These are phyloP conservation scores for Lipotes vexillifer DNA, from an alignment of 2,113 vertebrate genomes.

Conservation along the genomic window DNA sequence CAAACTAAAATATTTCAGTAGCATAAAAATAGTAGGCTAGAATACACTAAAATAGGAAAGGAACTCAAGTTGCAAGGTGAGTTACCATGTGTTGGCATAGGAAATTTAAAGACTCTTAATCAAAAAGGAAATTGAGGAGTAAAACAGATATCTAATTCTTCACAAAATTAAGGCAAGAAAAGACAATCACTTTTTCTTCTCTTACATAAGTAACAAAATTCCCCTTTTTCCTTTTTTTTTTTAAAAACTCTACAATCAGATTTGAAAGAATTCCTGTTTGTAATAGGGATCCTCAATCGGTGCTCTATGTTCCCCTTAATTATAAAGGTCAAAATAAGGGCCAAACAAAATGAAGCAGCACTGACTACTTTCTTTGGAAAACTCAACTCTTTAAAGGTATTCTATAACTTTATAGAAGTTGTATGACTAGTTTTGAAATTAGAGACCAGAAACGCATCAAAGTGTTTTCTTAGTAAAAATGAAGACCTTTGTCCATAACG, in stretches of 20 bases:
- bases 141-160: not conserved
- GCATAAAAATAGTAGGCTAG: constrained; percentile 11
- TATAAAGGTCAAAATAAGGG: constrained; percentile 17
- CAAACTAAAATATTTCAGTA: constrained; percentile 27
- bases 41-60: not conserved
- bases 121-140: not conserved
- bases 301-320: not conserved
- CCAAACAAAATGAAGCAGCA: not conserved
- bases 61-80: not conserved
- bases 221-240: not conserved
- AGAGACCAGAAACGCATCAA: not conserved
- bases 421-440: not conserved
- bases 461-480: not conserved
- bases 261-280: not conserved
- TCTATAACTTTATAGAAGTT: not conserved
- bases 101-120: not conserved
- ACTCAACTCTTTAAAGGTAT: constrained; percentile 6
- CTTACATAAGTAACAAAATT: not conserved
- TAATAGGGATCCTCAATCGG: not conserved
- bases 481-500: not conserved
- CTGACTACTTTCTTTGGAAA: not conserved
- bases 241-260: not conserved
- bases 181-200: not conserved
- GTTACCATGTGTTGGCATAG: not conserved
- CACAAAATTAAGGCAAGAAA: not conserved